Base-by-base conservation (phyloP, 1,140 invertebrate species). In the Drosophila teissieri region DNA sequence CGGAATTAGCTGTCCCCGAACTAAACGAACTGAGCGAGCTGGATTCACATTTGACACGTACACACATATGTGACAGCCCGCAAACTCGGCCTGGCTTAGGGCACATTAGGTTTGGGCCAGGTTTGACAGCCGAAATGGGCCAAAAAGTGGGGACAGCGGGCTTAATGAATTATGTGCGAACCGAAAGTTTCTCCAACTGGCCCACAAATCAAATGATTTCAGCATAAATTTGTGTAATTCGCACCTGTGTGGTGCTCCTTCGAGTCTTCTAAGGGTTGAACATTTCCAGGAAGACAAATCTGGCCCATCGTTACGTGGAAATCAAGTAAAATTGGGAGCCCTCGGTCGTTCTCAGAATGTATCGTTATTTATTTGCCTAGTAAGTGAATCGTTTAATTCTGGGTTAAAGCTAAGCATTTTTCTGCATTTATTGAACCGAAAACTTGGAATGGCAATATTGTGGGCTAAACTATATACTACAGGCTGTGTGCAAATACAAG, bases 121-220 rank as follows among this genome's bases (percentile, higher is more conserved):
- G 45, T 64, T 64, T 74, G 70, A 74, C 72, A 74, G 72, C 58
- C 58, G 17, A 37, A 73, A 55, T 73, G 65, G 44, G 44, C 48
- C n/a, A 46, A 45, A 17, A 37, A 37, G 19, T 34, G 39, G 39
- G 40, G 67, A 58, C 46, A 73, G 39, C 64, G 36, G 67, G 52
- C 65, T 57, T 70, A 74, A 74, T 74, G 70, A 74, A 74, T 74
- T 74, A 74, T 74, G 72, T 74, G 70, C 34, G 70, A 64, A 49
- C 51, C 24, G 15, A 74, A 74, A 74, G 70, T 74, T 74, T 73
- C 24, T 31, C 68, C 48, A 39, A 44, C 24, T 22, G 36, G 11
- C 51, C 51, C 42, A 56, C 72, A 74, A 74, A 74, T 74, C 70
- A 74, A 74, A 74, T 74, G 70, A 64, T 54, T 74, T 74, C 58